Conservation (phyloP, 1,140 invertebrate species). For the Hylaeus volcanicus region DNA sequence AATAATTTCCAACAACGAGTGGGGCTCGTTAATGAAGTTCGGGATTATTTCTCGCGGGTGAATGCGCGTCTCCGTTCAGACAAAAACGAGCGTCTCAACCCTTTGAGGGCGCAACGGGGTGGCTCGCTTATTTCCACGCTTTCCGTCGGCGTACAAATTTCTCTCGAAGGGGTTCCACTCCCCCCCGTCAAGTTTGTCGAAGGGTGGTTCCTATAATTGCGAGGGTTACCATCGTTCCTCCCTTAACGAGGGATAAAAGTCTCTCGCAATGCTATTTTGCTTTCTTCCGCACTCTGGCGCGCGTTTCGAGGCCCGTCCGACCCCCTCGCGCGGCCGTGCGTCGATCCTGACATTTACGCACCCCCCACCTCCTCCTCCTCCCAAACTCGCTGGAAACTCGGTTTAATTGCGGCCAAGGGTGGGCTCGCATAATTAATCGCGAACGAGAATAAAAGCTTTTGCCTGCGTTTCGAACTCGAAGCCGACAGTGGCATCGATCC, state of each 20-base stretch:
- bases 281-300: not conserved
- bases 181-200: conserved; percentile 42
- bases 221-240: conserved; percentile 52
- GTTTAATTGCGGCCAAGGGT: conserved; percentile 65
- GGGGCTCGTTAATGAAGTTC: not conserved
- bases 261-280: conserved; percentile 46
- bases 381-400: conserved; percentile 32
- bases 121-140: conserved; percentile 9
- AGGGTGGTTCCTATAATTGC: conserved; percentile 67
- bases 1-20: not conserved
- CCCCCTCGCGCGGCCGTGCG: not conserved
- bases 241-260: conserved; percentile 62
- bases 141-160: conserved; percentile 20
- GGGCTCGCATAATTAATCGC: conserved; percentile 63
- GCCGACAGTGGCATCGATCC: conserved; percentile 38
- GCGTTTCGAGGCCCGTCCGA: not conserved
- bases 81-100: conserved; percentile 1
- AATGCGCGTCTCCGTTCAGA: conserved; percentile 2
- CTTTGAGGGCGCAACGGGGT: conserved; percentile 23
- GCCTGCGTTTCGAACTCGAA: conserved; percentile 4
- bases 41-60: conserved; percentile 13
- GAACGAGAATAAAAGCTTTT: conserved; percentile 54
- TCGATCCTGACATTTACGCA: conserved; percentile 67
- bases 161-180: conserved; percentile 10
- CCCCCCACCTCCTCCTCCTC: not conserved